phyloP scores from a whole-genome alignment of 2,888 invertebrate species.

The Coleophora deauratella region DNA sequence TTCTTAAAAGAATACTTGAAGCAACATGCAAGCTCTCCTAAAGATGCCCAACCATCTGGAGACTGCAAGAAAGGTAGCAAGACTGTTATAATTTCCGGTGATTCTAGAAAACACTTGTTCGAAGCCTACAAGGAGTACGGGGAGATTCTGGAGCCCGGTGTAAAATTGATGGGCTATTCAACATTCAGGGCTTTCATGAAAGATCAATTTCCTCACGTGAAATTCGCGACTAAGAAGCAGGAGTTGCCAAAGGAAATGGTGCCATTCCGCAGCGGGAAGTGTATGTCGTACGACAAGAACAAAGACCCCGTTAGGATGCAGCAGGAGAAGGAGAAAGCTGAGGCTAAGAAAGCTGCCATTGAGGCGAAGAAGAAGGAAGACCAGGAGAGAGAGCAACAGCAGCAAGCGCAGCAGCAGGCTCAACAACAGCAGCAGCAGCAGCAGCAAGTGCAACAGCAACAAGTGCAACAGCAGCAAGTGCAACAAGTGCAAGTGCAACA shows the following conservation, averaged over 20 bases:
- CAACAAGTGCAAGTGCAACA: conserved; percentile 60
- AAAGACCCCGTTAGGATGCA: conserved; percentile 66
- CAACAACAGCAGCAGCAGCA: conserved; percentile 41
- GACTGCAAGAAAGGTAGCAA: conserved; percentile 68
- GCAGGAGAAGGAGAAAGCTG: conserved; percentile 65
- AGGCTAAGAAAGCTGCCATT: conserved; percentile 66
- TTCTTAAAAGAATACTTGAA: conserved; percentile 83
- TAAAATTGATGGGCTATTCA: conserved; percentile 86
- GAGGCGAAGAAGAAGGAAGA: conserved; percentile 69
- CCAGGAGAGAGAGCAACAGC: conserved; percentile 57
- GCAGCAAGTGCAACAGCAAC: conserved; percentile 43
- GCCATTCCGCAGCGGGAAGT: conserved; percentile 71
- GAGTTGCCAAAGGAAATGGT: conserved; percentile 63
- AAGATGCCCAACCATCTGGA: conserved; percentile 63
- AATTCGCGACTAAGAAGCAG: conserved; percentile 78
- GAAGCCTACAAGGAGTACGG: conserved; percentile 84
- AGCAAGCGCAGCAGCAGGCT: conserved; percentile 48
- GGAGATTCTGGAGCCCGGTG: conserved; percentile 78
- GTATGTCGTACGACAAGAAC: conserved; percentile 69
- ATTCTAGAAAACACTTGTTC: conserved; percentile 80
- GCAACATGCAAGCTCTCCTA: conserved; percentile 74
- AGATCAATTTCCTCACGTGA: conserved; percentile 85
- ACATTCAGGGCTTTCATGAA: conserved; percentile 88
- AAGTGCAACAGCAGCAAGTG: conserved; percentile 51
- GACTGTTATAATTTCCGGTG: conserved; percentile 67